Conservation (phyloP, 2,797 vertebrate genomes). For the Micrastur ruficollis region DNA sequence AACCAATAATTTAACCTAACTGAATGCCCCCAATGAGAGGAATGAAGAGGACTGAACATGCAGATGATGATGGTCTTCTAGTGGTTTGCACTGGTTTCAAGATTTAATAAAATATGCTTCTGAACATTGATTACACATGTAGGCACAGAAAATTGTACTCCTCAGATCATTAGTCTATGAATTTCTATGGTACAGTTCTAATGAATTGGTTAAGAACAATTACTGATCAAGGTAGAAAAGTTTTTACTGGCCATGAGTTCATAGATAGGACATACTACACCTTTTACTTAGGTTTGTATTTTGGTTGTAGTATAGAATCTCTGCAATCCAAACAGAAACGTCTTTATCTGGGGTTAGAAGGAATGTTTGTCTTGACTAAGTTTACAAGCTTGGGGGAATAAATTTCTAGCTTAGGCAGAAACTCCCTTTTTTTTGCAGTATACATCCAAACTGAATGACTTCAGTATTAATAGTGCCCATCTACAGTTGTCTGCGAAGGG, state of each 20-base stretch:
- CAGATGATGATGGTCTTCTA: neutral
- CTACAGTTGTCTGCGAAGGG: neutral
- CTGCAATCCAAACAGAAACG: neutral
- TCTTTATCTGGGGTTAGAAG: neutral
- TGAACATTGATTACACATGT: neutral
- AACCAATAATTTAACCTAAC: neutral
- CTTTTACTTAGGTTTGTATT: neutral
- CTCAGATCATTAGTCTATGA: neutral
- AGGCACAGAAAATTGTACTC: neutral
- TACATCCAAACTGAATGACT: neutral
- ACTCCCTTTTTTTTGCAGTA: neutral
- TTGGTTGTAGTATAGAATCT: neutral
- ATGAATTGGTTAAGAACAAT: neutral
- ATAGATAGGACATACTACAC: neutral
- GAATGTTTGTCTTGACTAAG: neutral
- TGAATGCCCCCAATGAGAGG: neutral
- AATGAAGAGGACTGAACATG: neutral
- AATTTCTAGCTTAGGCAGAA: neutral
- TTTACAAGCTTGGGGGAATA: neutral
- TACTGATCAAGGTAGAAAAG: neutral
- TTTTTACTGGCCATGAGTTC: neutral
- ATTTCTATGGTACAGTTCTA: neutral
- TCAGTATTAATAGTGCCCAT: neutral
- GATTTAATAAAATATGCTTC: neutral
- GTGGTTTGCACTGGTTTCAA: neutral